Base-by-base conservation (phyloP, 2,888 invertebrate genomes). In the Pristionchus arcanus region DNA sequence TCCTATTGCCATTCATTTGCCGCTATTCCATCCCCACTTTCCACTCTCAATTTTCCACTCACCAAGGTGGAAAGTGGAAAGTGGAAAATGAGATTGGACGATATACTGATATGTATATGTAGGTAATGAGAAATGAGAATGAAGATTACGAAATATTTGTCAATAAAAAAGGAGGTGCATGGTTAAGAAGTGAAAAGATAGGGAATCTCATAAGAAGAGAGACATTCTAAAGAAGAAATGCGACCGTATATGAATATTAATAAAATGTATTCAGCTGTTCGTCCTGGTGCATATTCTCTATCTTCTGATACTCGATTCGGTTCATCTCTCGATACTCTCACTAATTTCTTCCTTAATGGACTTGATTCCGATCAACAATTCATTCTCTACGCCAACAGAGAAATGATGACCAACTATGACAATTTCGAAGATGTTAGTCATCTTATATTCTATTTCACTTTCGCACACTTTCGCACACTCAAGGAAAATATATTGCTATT, bases 261-360 rank as follows among this genome's bases (percentile, higher is more conserved):
- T 49, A 49, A 7, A 7, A 3, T 7, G 42, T 49, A 49, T 53
- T 31, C 55, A 91, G 90, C 90, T 21, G 49, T 96, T 34, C 96
- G 96, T 90, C 96, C 96, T 4, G 87, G 86, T n/a, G 89, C 66
- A 0, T 94, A 90, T 84, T 91, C 91, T 21, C 13, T 91, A 19
- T 91, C 92, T 25, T 87, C 90, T 0, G 92, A 93, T 87, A 96
- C 96, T 92, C 94, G 96, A 66, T 96, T 96, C 92, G 95, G 95
- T 34, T 96, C 92, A 96, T 96, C 93, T 96, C 96, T 37, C 96
- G 96, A 31, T 96, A 95, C 91, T 92, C 91, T 95, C 21, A 66
- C 94, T 21, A 94, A 95, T 85, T 96, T 95, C 95, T 93, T 95
- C 81, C 85, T 95, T 16, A 90, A 87, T 19, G 91, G 90, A 21